These are phyloP conservation scores for Neopelma chrysocephalum DNA, from an alignment of 2,797 vertebrate species.

Conservation along the genomic window DNA sequence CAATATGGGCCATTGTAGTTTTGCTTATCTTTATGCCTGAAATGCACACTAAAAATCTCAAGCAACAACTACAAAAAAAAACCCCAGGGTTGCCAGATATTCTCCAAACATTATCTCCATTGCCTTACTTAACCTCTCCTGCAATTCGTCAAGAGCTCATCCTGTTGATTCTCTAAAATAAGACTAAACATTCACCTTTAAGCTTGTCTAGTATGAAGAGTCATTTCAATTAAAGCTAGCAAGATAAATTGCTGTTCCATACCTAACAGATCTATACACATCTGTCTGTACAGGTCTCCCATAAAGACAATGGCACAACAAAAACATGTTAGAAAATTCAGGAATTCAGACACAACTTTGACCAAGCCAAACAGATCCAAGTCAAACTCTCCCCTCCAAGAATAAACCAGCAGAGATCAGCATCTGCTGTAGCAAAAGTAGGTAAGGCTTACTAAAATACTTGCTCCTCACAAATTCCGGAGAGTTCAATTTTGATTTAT, in stretches of 20 bases:
- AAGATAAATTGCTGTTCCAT: background rate
- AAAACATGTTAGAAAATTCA: background rate
- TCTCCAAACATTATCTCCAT: background rate
- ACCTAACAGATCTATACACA: background rate
- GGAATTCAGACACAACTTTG: background rate
- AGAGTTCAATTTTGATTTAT: conserved; percentile 2
- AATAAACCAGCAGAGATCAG: background rate
- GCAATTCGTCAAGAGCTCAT: background rate
- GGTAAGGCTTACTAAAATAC: background rate
- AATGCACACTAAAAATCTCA: background rate
- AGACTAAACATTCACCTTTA: background rate
- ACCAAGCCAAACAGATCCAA: background rate
- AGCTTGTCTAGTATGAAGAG: background rate
- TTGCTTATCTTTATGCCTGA: background rate
- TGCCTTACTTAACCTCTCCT: background rate
- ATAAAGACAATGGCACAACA: background rate
- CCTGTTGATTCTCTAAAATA: background rate
- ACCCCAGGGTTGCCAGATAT: fast-evolving
- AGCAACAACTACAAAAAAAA: background rate
- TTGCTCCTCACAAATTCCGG: background rate
- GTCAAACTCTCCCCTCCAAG: background rate
- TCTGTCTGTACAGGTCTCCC: background rate
- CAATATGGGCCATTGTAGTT: background rate
- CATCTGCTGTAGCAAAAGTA: background rate
- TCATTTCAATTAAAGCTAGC: background rate